Percentiles rank a stretch among this genome's conserved stretches.
These are phyloP conservation scores for Drosophila ogumai DNA, from an alignment of 1,140 invertebrate species.

Conservation along the genomic window DNA sequence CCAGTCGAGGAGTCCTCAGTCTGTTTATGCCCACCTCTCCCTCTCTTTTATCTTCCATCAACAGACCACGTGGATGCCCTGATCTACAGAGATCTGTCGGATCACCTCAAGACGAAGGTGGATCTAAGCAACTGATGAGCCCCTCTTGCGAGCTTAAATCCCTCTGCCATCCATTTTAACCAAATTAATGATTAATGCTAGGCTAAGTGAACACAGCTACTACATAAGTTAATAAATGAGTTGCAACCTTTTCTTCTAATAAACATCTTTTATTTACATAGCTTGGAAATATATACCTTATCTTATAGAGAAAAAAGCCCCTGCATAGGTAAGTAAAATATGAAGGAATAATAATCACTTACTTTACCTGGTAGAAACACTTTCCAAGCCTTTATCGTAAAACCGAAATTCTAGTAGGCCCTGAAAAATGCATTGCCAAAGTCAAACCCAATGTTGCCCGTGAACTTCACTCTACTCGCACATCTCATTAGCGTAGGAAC, in stretches of 20 bases:
- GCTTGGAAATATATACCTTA: no score
- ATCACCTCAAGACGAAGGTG: constrained; percentile 88
- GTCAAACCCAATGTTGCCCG: neutral
- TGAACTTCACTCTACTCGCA: neutral
- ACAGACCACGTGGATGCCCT: constrained; percentile 91
- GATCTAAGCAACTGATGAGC: constrained; percentile 86
- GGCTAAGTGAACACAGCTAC: constrained; percentile 10
- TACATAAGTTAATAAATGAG: constrained; percentile 33
- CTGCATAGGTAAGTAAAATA: no score
- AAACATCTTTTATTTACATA: no score
- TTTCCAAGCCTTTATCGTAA: neutral
- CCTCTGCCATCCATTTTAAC: constrained; percentile 68
- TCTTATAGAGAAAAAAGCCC: no score
- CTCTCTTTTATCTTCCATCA: constrained; percentile 85
- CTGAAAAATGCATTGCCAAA: neutral
- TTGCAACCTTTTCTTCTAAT: neutral
- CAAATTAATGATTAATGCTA: constrained; percentile 59
- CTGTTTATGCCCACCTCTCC: neutral
- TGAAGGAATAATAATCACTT: no score
- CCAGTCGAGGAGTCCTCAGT: constrained; percentile 17
- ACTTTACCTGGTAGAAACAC: no score
- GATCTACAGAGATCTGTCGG: constrained; percentile 92
- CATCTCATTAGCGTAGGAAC: constrained; percentile 9
- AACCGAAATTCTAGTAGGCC: neutral
- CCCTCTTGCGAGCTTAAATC: neutral